Base-by-base conservation (phyloP, 2,888 invertebrate species). In the Caenorhabditis zanzibari region DNA sequence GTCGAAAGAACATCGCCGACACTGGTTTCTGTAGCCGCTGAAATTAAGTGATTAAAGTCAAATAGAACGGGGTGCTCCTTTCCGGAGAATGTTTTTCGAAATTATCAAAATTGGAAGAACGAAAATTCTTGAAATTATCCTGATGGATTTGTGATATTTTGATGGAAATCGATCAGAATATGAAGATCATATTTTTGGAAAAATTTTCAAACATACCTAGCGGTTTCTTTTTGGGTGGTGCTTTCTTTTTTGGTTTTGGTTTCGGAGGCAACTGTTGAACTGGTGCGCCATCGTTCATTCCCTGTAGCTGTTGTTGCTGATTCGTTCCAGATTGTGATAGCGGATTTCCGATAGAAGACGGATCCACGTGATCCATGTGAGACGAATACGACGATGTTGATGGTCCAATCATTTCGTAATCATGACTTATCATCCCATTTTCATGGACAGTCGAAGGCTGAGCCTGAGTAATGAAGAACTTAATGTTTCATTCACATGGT, bases 391-490 rank as follows among this genome's bases (percentile, higher is more conserved):
- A n/a, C n/a, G 71, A 52, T 10, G 72, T 47, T 16, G 61, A 54
- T 22, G 64, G 72, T 16, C 52, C 72, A 22, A 73, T 73, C 59
- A 68, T 73, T 2, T 72, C 74, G 35, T 81, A 69, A 49, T n/a
- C 44, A 6, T 56, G 56, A 10, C 63, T 47, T 38, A 54, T 24
- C 41, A 64, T 47, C 16, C 61, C 61, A 22, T 73, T 68, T 0
- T 49, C 79, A 38, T 74, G 73, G 6, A 73, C 74, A 7, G 79
- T 82, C 22, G 82, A 79, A 1, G 82, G 77, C 38, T 82, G 82
- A 73, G n/a, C 74, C 81, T 81, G 59, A 41, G 32, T n/a, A n/a
- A 32, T 32, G 5, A 32, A 32, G 32, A 32, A 32, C 7, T n/a
- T 16, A 19, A 52, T 56, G 19, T 47, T 26, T 54, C 12, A 14